phyloP scores from a whole-genome alignment of 2,797 vertebrate genomes.

The Craterocephalus amniculus region DNA sequence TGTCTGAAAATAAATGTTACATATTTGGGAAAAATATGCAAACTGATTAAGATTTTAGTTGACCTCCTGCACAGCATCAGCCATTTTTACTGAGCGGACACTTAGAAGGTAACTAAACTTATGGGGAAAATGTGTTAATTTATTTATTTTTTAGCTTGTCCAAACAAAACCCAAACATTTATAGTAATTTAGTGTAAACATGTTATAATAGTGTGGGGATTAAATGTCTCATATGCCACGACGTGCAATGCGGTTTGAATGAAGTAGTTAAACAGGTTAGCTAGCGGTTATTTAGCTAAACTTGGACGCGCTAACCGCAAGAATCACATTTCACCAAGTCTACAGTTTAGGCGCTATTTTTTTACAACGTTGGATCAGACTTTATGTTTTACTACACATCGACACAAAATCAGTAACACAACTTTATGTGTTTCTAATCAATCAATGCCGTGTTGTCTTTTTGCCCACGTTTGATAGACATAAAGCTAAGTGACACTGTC shows the following conservation, averaged over 20 bases:
- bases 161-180: background rate
- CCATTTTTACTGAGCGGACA: background rate
- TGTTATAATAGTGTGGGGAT: background rate
- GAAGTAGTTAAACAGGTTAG: background rate
- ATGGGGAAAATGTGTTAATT: background rate
- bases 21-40: background rate
- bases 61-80: background rate
- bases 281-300: background rate
- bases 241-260: background rate
- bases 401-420: background rate
- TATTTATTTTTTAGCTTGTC: background rate
- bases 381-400: background rate
- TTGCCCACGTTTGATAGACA: background rate
- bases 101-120: constrained; percentile 11
- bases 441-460: background rate
- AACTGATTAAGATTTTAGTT: background rate
- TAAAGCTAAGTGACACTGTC: background rate
- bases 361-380: background rate
- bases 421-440: background rate
- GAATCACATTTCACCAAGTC: background rate
- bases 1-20: background rate
- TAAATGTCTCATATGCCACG: background rate
- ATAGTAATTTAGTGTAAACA: background rate
- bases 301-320: background rate
- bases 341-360: background rate